A percentile compares a stretch with the other conserved stretches of the same genome.
These are phyloP conservation scores for Orcinus orca DNA, from an alignment of 2,113 vertebrate species.

Conservation along the genomic window DNA sequence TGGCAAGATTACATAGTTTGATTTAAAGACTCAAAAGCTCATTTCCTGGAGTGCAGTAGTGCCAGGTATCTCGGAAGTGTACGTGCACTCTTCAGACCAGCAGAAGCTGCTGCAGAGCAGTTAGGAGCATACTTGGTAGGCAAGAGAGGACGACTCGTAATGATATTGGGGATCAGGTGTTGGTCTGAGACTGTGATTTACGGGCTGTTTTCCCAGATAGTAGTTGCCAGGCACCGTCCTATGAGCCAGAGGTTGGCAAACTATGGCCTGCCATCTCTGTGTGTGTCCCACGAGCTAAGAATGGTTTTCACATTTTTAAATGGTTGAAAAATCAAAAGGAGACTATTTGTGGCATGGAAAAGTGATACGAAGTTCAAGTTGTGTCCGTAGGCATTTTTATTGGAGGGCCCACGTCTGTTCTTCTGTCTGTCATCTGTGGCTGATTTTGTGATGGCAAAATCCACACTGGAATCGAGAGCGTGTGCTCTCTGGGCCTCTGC, in stretches of 20 bases:
- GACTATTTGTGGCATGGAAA: not conserved
- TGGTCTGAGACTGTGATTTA: not conserved
- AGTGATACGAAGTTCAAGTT: not conserved
- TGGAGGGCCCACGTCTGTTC: rapidly evolving
- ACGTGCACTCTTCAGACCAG: rapidly evolving
- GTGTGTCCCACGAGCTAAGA: not conserved
- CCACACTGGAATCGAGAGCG: rapidly evolving
- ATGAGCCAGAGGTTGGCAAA: not conserved
- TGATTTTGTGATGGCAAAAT: not conserved
- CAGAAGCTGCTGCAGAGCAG: not conserved
- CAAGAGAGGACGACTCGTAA: not conserved
- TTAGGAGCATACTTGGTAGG: not conserved
- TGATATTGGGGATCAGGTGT: not conserved
- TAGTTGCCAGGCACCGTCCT: not conserved
- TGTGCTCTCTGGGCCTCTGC: not conserved
- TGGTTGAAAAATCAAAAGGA: not conserved
- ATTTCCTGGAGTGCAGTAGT: not conserved
- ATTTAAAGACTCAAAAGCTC: not conserved
- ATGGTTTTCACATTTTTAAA: not conserved
- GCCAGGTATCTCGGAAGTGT: not conserved
- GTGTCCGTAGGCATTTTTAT: not conserved
- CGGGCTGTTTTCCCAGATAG: not conserved
- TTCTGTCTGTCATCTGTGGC: not conserved
- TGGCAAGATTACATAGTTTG: not conserved
- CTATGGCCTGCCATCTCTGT: not conserved